A percentile compares a stretch with the other conserved stretches of the same genome.
Evolutionary conservation across 37 sponge, comb jelly and placozoan species (phyloP).

Genomic region (Aplysina aerophoba): DNA sequence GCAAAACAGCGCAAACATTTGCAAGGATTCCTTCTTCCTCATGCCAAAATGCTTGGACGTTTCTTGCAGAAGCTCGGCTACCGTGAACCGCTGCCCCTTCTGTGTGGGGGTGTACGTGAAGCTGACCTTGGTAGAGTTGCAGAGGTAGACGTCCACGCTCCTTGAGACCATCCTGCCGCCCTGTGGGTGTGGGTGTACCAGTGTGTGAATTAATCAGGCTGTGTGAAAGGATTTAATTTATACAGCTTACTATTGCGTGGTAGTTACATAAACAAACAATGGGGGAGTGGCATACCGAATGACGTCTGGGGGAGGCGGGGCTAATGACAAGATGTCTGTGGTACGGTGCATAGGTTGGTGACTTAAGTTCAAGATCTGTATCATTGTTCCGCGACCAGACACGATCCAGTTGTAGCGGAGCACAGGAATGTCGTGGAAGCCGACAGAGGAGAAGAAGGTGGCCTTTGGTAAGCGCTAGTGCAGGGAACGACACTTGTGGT

Average conservation of each 20-base stretch:
- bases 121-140: neutral
- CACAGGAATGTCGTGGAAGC: slow-evolving; percentile 20
- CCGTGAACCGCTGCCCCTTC: neutral
- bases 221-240: neutral
- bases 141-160: neutral
- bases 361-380: no score
- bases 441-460: neutral
- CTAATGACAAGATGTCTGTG: no score
- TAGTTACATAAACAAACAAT: neutral
- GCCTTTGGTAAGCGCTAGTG: slow-evolving; percentile 10
- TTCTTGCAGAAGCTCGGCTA: neutral
- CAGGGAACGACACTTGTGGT: no score
- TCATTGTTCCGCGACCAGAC: neutral
- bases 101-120: neutral
- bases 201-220: no score
- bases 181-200: no score
- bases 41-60: neutral
- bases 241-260: neutral
- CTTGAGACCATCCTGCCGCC: slow-evolving; percentile 2
- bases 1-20: neutral
- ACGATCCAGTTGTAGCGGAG: neutral
- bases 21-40: neutral
- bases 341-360: no score
- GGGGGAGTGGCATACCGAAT: no score
- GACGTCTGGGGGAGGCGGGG: no score